Evolutionary conservation across 53 echinoderm and acorn worm genomes (phyloP), one percentile per base, ranked within the genome.

Genomic region (Luidia sarsii): DNA sequence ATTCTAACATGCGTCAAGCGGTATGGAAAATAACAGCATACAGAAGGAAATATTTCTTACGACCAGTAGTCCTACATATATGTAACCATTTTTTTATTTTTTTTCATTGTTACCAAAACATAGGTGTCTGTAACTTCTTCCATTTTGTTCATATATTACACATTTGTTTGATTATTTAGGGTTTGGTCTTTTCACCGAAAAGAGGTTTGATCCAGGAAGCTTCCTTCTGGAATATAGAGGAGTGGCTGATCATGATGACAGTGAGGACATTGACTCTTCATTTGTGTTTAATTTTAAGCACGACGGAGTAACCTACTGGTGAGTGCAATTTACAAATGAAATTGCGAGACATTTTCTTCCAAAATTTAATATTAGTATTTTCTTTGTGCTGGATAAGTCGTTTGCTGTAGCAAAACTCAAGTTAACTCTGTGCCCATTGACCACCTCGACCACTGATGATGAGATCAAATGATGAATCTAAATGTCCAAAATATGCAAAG

Each of bases 401-500:
- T 62, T 32, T 62, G 60, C 34, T 56, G 10, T 62, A 33, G 62
- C 62, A 32, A 62, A 62, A 2, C 62, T 32, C 18, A 32, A 62
- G 62, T 62, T 16, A 62, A 30, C 33, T 8, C 18, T 30, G 9
- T 62, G 34, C 62, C 33, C 32, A 29, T 62, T 62, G 62, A 62
- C 62, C 62, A 62, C 62, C 33, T 62, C 33, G 62, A 62, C 62
- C 62, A 62, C n/a, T n/a, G n/a, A n/a, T n/a, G n/a, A 15, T 13
- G 30, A 62, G 62, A 30, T 62, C 62, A 62, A 28, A 62, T 6
- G n/a, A 15, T 13, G 30, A 62, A 33, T 14, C 33, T 33, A 62
- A 28, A 62, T 6, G 32, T 62, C 62, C 10, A 62, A 31, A 0
- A 62, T 30, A 62, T 31, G 30, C 32, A 32, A 28, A 30, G 8